Base-by-base conservation (phyloP, 1,140 invertebrate genomes). In the Drosophila serrata region DNA sequence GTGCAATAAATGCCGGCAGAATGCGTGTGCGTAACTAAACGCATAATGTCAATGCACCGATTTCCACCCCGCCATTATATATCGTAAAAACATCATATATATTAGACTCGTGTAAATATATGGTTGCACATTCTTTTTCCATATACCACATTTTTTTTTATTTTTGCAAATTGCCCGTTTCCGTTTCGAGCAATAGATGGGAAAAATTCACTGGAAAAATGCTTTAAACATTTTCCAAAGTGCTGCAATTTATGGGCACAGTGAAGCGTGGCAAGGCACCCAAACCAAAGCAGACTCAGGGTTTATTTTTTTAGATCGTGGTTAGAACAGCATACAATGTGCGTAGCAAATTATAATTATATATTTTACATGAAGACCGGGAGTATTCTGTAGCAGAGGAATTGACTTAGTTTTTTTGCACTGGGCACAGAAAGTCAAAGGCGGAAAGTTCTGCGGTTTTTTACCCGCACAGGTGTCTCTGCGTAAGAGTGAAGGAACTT, bases 11-110 rank as follows among this genome's bases (percentile, higher is more conserved):
- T 81, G 58, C 51, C 39, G 33, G 53, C 56, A 56, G 77, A 85
- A 90, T 88, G 75, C 70, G 57, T 79, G 85, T 90, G 85, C 85
- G 85, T 90, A 90, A 90, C 85, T 90, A 90, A 90, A 90, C 85
- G 81, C 75, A 90, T 85, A 90, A 90, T 90, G 78, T 81, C 85
- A 90, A 81, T 90, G 85, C 51, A 84, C 76, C 70, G 46, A 58
- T 74, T 64, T 63, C 42, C 33, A 67, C 22, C 35, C 59, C 40
- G 46, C 55, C 29, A 17, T 53, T 37, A 33, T 13, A 19, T 39
- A 39, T 39, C 33, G 24, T 19, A 57, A 19, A n/a, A 31, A 17
- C 53, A 57, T 58, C 59, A 37, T 39, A 59, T 62, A 24, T 62
- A 45, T 61, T 51, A 55, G 43, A 12, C 22, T 12, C 46, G 46